Evolutionary conservation across 2,113 vertebrate species (phyloP).

Genomic region (Mystacornis crossleyi): DNA sequence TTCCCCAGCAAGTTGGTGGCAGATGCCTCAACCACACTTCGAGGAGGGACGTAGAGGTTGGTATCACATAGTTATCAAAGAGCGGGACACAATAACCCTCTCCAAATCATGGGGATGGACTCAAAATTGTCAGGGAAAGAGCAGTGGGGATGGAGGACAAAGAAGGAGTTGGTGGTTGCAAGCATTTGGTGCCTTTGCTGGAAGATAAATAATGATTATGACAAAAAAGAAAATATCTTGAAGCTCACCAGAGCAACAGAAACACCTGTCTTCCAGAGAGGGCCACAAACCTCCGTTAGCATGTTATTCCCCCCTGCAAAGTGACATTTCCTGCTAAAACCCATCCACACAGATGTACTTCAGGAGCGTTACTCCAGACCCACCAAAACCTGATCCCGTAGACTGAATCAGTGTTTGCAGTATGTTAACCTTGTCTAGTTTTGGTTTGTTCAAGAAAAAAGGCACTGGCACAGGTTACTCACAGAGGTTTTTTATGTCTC

Average conservation of each 20-base stretch:
- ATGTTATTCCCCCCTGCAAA: neutral
- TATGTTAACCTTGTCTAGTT: neutral
- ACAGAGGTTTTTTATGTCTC: neutral
- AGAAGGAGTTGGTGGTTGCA: neutral
- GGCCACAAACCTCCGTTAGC: neutral
- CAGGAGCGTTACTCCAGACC: neutral
- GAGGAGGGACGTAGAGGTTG: neutral
- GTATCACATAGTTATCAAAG: accelerated
- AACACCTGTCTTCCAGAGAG: neutral
- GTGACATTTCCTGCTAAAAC: neutral
- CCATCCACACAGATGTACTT: neutral
- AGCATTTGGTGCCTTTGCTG: neutral
- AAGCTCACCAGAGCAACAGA: neutral
- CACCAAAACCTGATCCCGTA: accelerated
- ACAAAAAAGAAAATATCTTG: neutral
- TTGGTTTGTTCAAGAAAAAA: neutral
- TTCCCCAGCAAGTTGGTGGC: neutral
- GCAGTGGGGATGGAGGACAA: neutral
- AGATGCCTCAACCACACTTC: neutral
- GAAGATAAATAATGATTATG: neutral
- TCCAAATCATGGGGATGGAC: neutral
- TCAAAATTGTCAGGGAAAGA: neutral
- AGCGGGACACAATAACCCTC: neutral
- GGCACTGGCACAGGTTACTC: neutral
- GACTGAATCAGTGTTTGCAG: neutral